Evolutionary conservation across 2,888 invertebrate genomes (phyloP).

Genomic region (Eupeodes latifasciatus): DNA sequence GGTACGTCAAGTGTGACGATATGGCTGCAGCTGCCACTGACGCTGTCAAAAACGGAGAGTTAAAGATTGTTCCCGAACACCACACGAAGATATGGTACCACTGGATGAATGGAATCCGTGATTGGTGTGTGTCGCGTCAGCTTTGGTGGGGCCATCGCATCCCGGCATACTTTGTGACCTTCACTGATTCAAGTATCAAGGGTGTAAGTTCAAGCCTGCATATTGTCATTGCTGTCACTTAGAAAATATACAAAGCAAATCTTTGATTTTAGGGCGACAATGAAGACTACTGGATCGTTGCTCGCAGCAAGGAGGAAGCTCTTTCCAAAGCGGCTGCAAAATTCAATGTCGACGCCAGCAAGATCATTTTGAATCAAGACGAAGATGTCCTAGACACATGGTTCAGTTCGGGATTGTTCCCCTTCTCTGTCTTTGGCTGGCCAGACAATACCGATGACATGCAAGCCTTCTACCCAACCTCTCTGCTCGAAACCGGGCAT

Average conservation of each 20-base stretch:
- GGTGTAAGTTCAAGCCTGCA: conserved; percentile 79
- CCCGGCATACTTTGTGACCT: conserved; percentile 93
- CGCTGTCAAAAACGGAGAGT: conserved; percentile 91
- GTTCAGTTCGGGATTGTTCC: conserved; percentile 98
- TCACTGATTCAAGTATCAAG: conserved; percentile 84
- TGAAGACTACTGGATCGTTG: conserved; percentile 91
- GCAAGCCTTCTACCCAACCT: conserved; percentile 95
- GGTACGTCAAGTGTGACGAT: conserved; percentile 93
- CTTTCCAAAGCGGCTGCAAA: conserved; percentile 90
- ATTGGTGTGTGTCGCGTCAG: conserved; percentile 99
- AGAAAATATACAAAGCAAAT: background rate
- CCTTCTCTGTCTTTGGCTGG: conserved; percentile 99
- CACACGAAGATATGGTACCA: conserved; percentile 97
- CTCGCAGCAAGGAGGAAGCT: conserved; percentile 90
- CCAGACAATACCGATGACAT: conserved; percentile 91
- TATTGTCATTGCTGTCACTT: background rate
- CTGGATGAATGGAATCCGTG: conserved; percentile 98
- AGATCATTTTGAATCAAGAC: conserved; percentile 89
- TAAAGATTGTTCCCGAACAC: conserved; percentile 95
- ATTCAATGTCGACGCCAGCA: conserved; percentile 86
- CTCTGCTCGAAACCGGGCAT: conserved; percentile 97
- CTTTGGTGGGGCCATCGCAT: conserved; percentile 99
- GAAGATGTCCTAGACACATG: conserved; percentile 99
- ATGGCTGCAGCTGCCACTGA: conserved; percentile 95
- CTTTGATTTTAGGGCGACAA: conserved; percentile 84